Percentiles rank a stretch among this genome's conserved stretches.
Conservation (phyloP, 2,797 vertebrate genomes). For the Pangasius macronema region DNA sequence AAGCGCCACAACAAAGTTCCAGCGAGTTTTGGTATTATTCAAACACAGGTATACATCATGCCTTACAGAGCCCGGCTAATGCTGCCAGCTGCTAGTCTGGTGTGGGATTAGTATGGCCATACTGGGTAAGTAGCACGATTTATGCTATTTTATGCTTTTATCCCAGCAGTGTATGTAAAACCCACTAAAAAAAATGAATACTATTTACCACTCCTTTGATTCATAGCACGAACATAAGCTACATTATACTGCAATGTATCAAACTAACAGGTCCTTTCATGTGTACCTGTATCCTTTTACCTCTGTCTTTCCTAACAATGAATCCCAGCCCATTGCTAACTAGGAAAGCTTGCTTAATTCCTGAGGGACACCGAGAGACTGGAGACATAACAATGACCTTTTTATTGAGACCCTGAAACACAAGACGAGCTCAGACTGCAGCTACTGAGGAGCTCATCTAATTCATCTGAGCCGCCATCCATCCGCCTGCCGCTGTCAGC, state of each 20-base stretch:
- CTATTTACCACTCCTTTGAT: constrained; percentile 23
- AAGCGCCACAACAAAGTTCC: background rate
- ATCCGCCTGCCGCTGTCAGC: background rate
- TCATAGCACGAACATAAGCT: constrained; percentile 16
- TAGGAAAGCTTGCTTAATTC: constrained; percentile 49
- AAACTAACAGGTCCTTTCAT: constrained; percentile 16
- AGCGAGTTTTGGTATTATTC: background rate
- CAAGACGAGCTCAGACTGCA: constrained; percentile 58
- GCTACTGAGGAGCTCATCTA: constrained; percentile 22
- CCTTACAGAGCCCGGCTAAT: background rate
- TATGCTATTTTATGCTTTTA: background rate
- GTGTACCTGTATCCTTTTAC: constrained; percentile 30
- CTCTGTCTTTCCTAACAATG: constrained; percentile 19
- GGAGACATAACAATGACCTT: constrained; percentile 67
- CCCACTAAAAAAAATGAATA: background rate
- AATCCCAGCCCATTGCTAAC: constrained; percentile 32
- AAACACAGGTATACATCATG: background rate
- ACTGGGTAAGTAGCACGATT: background rate
- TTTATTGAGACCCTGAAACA: constrained; percentile 67
- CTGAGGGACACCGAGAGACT: constrained; percentile 52
- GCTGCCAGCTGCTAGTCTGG: background rate
- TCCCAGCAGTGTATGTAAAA: background rate
- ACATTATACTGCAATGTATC: background rate
- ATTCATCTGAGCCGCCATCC: constrained; percentile 14
- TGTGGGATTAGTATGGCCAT: background rate